phyloP scores from a whole-genome alignment of 2,797 vertebrate genomes.

The Thamnophis elegans region DNA sequence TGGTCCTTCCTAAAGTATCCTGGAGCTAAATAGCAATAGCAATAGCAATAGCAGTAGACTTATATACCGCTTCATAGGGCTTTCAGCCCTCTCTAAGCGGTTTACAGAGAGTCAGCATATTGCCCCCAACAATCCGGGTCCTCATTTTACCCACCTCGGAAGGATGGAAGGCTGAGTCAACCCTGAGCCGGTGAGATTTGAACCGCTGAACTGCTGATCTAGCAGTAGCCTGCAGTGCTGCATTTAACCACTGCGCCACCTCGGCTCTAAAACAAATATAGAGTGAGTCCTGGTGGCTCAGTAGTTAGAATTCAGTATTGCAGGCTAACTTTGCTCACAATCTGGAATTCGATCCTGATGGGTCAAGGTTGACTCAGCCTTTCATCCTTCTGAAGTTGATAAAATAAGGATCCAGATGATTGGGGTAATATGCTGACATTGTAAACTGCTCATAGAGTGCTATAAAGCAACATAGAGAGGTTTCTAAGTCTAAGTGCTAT shows the following conservation, averaged over 20 bases:
- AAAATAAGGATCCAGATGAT: neutral
- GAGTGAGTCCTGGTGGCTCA: neutral
- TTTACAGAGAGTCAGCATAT: too few species aligned
- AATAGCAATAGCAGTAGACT: too few species aligned
- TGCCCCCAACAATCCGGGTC: too few species aligned
- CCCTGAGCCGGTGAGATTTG: too few species aligned
- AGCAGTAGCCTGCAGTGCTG: too few species aligned
- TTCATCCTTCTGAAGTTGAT: neutral
- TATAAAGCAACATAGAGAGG: neutral
- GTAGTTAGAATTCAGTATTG: neutral
- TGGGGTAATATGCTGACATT: neutral
- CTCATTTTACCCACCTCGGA: too few species aligned
- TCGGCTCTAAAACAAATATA: neutral
- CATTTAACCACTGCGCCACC: too few species aligned
- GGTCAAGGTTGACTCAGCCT: neutral
- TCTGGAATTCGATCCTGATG: neutral
- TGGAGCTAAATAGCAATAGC: too few species aligned
- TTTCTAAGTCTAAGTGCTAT: neutral
- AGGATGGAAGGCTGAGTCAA: too few species aligned
- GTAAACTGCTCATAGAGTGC: neutral
- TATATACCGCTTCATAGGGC: too few species aligned
- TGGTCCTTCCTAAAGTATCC: neutral
- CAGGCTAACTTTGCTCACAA: neutral
- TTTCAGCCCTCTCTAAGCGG: too few species aligned
- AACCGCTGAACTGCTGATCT: too few species aligned